Evolutionary conservation across 2,113 vertebrate genomes (phyloP), one percentile per base, ranked within the genome.

Genomic region (Planiliza haematocheilus): DNA sequence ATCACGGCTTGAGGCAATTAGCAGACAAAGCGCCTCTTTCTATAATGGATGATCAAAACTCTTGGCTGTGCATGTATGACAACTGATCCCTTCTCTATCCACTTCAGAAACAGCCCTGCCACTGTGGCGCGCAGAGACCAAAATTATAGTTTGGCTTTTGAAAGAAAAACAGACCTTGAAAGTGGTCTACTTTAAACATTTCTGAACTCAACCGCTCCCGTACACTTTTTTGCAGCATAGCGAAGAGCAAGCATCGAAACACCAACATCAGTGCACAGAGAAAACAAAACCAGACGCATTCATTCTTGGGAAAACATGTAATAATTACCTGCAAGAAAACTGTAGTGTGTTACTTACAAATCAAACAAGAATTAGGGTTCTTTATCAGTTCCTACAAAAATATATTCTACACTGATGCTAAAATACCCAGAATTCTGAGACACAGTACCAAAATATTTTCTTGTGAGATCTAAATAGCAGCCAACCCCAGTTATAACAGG

Each of bases 371-470:
- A 80, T 71, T 83, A 87, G 81, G 74, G 76, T 93, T 90, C 79
- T 86, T 73, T 88, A 89, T 92, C 87, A 91, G 48, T 85, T 91
- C 82, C 93, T 95, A 94, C 89, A 95, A 95, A 95, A 94, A 94
- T 94, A 95, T 90, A 93, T 91, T 94, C 90, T 91, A 93, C 73
- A 78, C 56, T 83, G 88, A 90, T 81, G 81, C 88, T 89, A 89
- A 87, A 89, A 89, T 77, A 88, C 82, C 88, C 89, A 91, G 90
- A 88, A 93, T 92, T 93, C 83, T 84, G 71, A 85, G 86, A 92
- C 79, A 91, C 74, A 82, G 92, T 94, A 94, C 93, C 93, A 94
- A 94, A 94, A 94, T 91, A 92, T 93, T 91, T 93, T 84, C 89
- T 92, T 84, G 75, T 83, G 63, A 74, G 81, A 87, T 91, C 91